Evolutionary conservation across 2,888 invertebrate genomes (phyloP), one percentile per base, ranked within the genome.

Genomic region (Xanthorhoe spadicearia): DNA sequence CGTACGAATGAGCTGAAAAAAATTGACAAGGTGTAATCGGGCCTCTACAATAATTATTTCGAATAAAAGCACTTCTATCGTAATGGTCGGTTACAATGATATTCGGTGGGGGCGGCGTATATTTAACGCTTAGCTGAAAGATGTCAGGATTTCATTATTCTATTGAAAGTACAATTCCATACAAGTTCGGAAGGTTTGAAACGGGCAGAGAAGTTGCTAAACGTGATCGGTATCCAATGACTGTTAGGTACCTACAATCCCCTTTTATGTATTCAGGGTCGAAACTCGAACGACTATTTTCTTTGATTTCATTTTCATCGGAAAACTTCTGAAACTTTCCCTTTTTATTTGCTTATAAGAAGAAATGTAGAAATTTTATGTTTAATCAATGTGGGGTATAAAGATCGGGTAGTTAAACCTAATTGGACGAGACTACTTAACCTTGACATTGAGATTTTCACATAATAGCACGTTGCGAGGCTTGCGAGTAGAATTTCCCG

Each of bases 231-330:
- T 70, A 73, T 63, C 43, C 64, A 62, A 69, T 61, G 70, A 74
- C 73, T 69, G 67, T 66, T 70, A 55, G 66, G 18, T 71, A 74
- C 74, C 38, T 13, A 74, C 32, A 48, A 76, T 73, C 66, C 77
- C 78, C 74, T 65, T 77, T 82, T 80, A 78, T 73, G 77, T 80
- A 83, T 83, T 82, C 81, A 79, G 75, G 72, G 64, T 70, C 68
- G 61, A 65, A 64, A 64, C 23, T 53, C 67, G 43, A 68, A 59
- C 61, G 50, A 32, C 57, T 73, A 73, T 71, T 48, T 74, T 55
- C 38, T 61, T 75, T 72, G 71, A 72, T 79, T 77, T 72, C 71
- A 75, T 76, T 78, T 78, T 71, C 68, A 71, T 70, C 70, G 70
- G 64, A 66, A 60, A 74, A 74, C 57, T 78, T 80, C 73, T 74